These are phyloP conservation scores for Cylloceria caligata DNA, from an alignment of 2,888 invertebrate species.

Conservation along the genomic window DNA sequence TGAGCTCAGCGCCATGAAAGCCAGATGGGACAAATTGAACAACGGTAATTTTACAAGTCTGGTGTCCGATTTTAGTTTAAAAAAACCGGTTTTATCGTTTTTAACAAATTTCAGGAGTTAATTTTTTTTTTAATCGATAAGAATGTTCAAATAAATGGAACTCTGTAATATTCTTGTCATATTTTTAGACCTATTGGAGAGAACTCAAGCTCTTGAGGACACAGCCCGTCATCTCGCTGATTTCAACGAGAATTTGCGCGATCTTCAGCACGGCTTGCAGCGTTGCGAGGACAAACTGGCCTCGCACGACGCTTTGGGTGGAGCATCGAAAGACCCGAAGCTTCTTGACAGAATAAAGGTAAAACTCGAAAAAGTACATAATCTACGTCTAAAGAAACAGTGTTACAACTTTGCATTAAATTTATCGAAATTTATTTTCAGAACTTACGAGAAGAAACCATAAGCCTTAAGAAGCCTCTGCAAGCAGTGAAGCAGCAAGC, in stretches of 20 bases:
- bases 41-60: conserved; percentile 89
- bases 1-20: conserved; percentile 92
- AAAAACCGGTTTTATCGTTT: no score
- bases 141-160: no score
- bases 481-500: conserved; percentile 89
- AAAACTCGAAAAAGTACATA: conserved; percentile 48
- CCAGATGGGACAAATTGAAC: conserved; percentile 96
- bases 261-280: conserved; percentile 93
- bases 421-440: conserved; percentile 79
- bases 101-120: no score
- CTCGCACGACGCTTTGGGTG: conserved; percentile 90
- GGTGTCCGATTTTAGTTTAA: no score
- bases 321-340: conserved; percentile 93
- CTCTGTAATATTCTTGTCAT: no score
- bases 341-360: conserved; percentile 93
- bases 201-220: conserved; percentile 93
- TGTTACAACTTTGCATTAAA: background rate
- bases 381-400: no score
- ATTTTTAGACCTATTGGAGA: conserved; percentile 88
- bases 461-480: conserved; percentile 91
- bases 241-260: conserved; percentile 93
- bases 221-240: conserved; percentile 93
- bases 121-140: no score
- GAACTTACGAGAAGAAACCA: conserved; percentile 92
- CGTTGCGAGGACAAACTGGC: conserved; percentile 95